Evolutionary conservation across 2,797 vertebrate species (phyloP).

Genomic region (Fratercula arctica): DNA sequence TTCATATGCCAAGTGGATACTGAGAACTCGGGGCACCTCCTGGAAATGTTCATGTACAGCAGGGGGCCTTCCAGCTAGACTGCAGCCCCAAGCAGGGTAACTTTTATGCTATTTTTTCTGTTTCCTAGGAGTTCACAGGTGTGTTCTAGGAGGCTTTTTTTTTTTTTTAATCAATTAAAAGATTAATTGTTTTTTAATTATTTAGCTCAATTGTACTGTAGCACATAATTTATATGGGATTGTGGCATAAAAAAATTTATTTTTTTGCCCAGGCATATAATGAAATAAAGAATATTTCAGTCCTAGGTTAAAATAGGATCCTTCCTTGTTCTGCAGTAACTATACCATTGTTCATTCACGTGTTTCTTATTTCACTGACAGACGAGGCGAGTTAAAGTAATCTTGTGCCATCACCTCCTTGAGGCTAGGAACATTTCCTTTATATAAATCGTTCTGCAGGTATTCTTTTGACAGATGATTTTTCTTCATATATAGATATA

Average conservation of each 20-base stretch:
- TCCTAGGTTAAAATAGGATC: not conserved
- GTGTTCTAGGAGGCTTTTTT: not conserved
- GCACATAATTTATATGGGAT: not conserved
- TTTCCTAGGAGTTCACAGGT: not conserved
- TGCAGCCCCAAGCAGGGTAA: not conserved
- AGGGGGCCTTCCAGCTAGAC: not conserved
- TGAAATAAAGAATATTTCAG: not conserved
- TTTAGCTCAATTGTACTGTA: not conserved
- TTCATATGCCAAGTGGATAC: not conserved
- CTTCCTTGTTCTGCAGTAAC: not conserved
- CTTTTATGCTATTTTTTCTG: fast-evolving
- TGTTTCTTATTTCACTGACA: not conserved
- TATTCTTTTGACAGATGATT: not conserved
- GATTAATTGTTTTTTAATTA: not conserved
- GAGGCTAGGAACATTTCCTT: not conserved
- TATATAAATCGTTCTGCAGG: not conserved
- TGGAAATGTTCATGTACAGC: not conserved
- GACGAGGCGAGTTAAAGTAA: not conserved
- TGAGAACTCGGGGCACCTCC: not conserved
- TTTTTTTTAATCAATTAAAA: not conserved
- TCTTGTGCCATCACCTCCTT: not conserved
- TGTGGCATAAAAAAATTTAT: not conserved
- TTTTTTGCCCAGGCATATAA: not conserved
- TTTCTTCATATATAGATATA: not conserved
- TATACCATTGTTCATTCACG: not conserved